phyloP scores from a whole-genome alignment of 2,888 invertebrate species.

The Drosophila diplacantha region DNA sequence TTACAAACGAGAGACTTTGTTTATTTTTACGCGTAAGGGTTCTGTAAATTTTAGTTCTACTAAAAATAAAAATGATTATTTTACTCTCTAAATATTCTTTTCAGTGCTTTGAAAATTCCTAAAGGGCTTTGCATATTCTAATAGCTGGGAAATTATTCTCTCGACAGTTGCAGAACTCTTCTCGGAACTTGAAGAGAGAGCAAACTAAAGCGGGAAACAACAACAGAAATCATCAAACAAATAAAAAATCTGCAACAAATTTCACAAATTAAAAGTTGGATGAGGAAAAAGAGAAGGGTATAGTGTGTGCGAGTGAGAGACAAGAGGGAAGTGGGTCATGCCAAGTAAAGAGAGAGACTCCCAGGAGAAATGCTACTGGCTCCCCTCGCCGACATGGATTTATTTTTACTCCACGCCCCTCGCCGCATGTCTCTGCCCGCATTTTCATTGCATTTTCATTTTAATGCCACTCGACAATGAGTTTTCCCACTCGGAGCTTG shows the following conservation, averaged over 20 bases:
- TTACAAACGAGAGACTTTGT: not conserved
- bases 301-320: constrained; percentile 4
- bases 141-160: constrained; percentile 31
- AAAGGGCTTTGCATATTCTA: constrained; percentile 16
- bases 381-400: constrained; percentile 11
- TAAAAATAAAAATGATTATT: too few species aligned
- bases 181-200: constrained; percentile 4
- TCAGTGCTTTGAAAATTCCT: constrained; percentile 3
- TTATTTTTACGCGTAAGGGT: too few species aligned
- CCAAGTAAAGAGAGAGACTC: constrained; percentile 38
- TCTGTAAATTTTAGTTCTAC: too few species aligned
- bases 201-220: constrained; percentile 8
- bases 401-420: constrained; percentile 19
- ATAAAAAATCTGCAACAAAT: constrained; percentile 63
- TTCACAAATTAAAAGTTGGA: constrained; percentile 67
- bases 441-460: constrained; percentile 28
- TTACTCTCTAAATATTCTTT: not conserved
- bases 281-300: constrained; percentile 15
- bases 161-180: constrained; percentile 20
- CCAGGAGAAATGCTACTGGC: constrained; percentile 12
- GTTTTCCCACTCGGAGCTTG: constrained; percentile 15
- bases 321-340: constrained; percentile 39
- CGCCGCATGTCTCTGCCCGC: not conserved
- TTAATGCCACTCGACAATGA: constrained; percentile 34
- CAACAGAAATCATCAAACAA: constrained; percentile 24